Base-by-base conservation (phyloP, 1,140 invertebrate species). In the Amphibalanus amphitrite region DNA sequence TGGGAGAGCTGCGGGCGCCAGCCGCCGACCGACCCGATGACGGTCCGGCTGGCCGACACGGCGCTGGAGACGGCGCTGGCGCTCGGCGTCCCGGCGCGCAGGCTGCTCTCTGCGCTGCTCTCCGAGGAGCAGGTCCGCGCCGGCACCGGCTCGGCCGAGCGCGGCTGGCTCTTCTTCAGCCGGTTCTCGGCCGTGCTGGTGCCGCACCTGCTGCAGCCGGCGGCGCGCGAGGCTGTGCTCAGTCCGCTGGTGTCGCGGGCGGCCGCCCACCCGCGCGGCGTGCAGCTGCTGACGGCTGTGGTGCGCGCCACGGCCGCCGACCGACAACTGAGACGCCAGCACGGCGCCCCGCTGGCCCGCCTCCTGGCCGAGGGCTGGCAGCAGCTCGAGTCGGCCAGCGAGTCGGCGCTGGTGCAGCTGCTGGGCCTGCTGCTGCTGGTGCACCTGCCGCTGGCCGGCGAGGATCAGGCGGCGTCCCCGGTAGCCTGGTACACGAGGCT, bases 371-470 rank as follows among this genome's bases (percentile, higher is more conserved):
- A 68, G 65, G 33, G 72, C 67, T 64, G 47, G 67, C n/a, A 73
- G 73, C 28, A 38, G 71, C 30, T 67, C 73, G 69, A 71, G 74
- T 33, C 73, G 73, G n/a, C 6, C 70, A 0, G 20, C 65, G 38
- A 69, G 71, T 17, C 47, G 71, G 23, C 71, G 71, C 28, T 72
- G 69, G 17, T 72, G 71, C 70, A 70, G 71, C 3, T 74, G 71
- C 33, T 73, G 28, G 67, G 67, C 23, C 67, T 73, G 29, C 68
- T 73, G 40, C 73, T 71, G 29, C 72, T 73, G 65, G 70, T 73
- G 69, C 67, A 72, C 38, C 70, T 71, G 6, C 70, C 72, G 70
- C 68, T 71, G 33, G 15, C 38, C 67, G 28, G 28, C 23, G 30
- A 40, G 28, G n/a, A 33, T n/a, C 23, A 29, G n/a, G 65, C 40